A percentile compares a stretch with the other conserved stretches of the same genome.
Conservation (phyloP, 1,140 invertebrate genomes). For the Drosophila eugracilis region DNA sequence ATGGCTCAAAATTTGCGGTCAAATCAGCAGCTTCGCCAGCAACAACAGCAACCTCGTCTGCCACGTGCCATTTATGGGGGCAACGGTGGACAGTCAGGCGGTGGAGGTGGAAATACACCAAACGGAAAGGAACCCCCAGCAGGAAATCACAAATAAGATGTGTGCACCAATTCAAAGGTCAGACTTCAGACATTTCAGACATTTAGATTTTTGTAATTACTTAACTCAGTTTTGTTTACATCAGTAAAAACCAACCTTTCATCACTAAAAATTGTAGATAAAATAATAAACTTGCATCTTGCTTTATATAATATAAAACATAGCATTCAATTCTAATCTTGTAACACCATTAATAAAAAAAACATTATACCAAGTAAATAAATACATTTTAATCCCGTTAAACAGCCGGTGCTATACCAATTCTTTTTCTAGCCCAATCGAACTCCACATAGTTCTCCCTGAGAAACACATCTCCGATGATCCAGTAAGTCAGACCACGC, state of each 20-base stretch:
- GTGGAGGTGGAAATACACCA: not conserved
- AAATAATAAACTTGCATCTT: not conserved
- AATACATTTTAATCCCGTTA: not conserved
- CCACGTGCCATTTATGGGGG: slow-evolving; percentile 51
- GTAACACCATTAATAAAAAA: too few species aligned
- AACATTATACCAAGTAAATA: too few species aligned
- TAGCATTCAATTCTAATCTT: too few species aligned
- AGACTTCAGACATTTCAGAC: not conserved
- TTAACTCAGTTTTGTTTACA: not conserved
- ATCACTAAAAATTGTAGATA: not conserved
- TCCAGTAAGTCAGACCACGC: slow-evolving; percentile 36
- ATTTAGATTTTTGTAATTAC: not conserved
- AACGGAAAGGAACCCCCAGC: slow-evolving; percentile 23
- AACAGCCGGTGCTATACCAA: slow-evolving; percentile 86
- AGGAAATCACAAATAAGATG: slow-evolving; percentile 31
- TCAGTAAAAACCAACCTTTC: not conserved
- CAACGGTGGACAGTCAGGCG: slow-evolving; percentile 5
- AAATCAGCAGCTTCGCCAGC: slow-evolving; percentile 28
- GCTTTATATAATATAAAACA: too few species aligned
- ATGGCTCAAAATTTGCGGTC: slow-evolving; percentile 48
- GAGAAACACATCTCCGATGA: slow-evolving; percentile 87
- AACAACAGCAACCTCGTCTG: slow-evolving; percentile 27
- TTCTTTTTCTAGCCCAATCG: slow-evolving; percentile 88
- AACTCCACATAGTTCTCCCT: slow-evolving; percentile 89
- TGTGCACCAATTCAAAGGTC: not conserved